Conservation (phyloP, 2,888 invertebrate genomes). For the Scaptomyza parva region DNA sequence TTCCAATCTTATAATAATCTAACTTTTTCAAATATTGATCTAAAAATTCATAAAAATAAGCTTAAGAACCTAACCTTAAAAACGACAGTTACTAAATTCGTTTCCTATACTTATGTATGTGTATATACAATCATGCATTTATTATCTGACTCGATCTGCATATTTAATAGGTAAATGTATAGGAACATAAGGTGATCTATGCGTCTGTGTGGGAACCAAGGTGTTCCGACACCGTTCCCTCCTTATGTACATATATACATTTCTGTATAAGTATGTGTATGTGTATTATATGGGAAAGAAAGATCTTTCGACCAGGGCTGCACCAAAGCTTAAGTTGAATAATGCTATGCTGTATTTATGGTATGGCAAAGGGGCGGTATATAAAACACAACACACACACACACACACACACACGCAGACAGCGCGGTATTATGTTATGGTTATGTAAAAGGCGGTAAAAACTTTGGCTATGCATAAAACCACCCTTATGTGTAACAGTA, state of each 20-base stretch:
- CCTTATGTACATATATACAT: neutral
- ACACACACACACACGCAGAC: too few species aligned
- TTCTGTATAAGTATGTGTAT: neutral
- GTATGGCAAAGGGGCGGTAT: slow-evolving; percentile 67
- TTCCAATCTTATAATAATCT: too few species aligned
- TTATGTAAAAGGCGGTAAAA: slow-evolving; percentile 52
- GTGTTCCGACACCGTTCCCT: slow-evolving; percentile 26
- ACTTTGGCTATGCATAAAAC: slow-evolving; percentile 51
- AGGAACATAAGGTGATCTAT: slow-evolving; percentile 61
- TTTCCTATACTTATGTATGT: neutral
- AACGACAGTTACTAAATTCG: neutral
- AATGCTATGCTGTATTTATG: slow-evolving; percentile 31
- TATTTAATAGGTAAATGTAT: neutral
- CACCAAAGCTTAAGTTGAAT: slow-evolving; percentile 53
- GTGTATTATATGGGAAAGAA: slow-evolving; percentile 2
- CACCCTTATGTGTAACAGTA: slow-evolving; percentile 65
- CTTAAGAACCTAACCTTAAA: neutral
- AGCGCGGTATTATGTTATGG: slow-evolving; percentile 21
- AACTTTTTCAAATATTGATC: too few species aligned
- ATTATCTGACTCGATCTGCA: slow-evolving; percentile 7
- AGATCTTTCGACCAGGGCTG: slow-evolving; percentile 45
- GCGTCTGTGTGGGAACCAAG: slow-evolving; percentile 59
- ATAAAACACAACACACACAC: slow-evolving; percentile 42
- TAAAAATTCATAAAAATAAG: too few species aligned
- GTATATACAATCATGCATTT: neutral